Conservation (phyloP, 2,888 invertebrate species). For the Agrochola litura region DNA sequence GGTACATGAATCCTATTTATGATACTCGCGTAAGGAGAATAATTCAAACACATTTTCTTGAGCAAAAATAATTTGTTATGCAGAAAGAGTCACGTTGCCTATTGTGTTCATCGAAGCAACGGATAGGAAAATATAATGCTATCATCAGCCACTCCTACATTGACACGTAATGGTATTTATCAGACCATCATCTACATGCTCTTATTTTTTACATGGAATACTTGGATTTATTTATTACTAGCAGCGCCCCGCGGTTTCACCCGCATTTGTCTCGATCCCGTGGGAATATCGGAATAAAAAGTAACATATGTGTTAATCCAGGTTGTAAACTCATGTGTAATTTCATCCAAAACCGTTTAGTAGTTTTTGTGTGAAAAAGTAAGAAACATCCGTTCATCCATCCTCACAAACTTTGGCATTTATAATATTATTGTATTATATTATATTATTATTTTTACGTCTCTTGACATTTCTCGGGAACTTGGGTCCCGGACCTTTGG, state of each 20-base stretch:
- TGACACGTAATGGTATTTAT: constrained; percentile 3
- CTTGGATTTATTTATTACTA: not conserved
- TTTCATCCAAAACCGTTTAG: not conserved
- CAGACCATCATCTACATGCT: not conserved
- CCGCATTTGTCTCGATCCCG: too few species aligned
- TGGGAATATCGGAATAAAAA: not conserved
- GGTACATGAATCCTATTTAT: constrained; percentile 24
- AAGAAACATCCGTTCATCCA: not conserved
- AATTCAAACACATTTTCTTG: constrained; percentile 57
- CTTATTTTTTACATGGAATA: not conserved
- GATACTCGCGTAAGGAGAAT: constrained; percentile 31
- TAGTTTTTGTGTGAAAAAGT: not conserved
- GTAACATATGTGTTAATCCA: not conserved
- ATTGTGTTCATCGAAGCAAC: constrained; percentile 59
- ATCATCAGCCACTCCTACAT: constrained; percentile 16
- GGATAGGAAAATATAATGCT: constrained; percentile 47
- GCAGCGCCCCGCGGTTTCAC: not conserved
- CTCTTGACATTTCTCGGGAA: too few species aligned
- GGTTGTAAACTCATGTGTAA: not conserved
- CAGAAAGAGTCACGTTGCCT: constrained; percentile 71
- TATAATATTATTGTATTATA: too few species aligned
- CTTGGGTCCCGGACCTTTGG: too few species aligned
- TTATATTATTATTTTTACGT: too few species aligned
- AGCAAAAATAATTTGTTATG: constrained; percentile 67
- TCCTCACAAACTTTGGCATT: not conserved